phyloP scores from a whole-genome alignment of 2,113 vertebrate species.

The Anas platyrhynchos region DNA sequence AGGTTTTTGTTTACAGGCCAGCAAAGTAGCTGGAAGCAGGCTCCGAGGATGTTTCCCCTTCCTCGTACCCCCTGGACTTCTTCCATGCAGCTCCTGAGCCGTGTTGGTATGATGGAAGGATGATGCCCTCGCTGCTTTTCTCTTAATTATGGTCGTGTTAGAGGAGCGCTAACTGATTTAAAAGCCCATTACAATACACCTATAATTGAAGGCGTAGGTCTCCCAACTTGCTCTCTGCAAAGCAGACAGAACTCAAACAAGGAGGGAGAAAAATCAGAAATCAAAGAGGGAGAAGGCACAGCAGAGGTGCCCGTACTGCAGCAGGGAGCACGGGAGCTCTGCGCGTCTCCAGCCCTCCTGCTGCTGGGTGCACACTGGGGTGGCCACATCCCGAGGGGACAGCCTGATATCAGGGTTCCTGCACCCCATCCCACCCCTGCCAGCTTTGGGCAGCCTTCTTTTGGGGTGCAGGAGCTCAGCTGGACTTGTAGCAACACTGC shows the following conservation, averaged over 20 bases:
- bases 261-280: not conserved
- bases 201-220: not conserved
- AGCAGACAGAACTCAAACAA: not conserved
- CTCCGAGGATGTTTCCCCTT: not conserved
- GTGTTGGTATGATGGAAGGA: not conserved
- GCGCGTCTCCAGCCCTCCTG: too few relatives aligned
- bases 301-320: not conserved
- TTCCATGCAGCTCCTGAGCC: not conserved
- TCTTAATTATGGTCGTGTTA: not conserved
- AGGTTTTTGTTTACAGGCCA: not conserved
- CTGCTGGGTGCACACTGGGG: too few relatives aligned
- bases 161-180: constrained; percentile 5
- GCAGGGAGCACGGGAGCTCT: not conserved
- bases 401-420: accelerated
- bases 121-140: not conserved
- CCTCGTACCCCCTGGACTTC: not conserved
- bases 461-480: accelerated
- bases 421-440: accelerated
- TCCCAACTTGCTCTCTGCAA: not conserved
- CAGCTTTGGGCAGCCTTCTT: accelerated
- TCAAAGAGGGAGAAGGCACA: not conserved
- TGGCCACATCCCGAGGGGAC: not conserved
- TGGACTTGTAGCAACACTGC: accelerated
- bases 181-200: constrained; percentile 12
- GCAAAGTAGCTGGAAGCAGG: not conserved